Base-by-base conservation (phyloP, 2,113 vertebrate genomes). In the Gymnobelideus leadbeateri region DNA sequence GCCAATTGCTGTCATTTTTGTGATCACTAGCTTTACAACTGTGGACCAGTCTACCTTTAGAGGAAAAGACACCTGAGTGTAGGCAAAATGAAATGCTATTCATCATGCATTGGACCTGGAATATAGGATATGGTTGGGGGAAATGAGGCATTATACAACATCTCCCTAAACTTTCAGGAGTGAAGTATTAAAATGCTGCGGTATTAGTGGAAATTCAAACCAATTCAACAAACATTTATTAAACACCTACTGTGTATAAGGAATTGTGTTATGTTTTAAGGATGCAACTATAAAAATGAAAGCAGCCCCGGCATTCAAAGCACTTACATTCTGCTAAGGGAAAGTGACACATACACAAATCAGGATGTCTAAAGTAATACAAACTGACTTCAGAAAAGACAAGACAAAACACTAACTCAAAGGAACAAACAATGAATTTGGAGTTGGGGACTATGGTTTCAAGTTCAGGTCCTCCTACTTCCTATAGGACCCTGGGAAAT, bases 1-100 rank as follows among this genome's bases (percentile, higher is more conserved):
- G 19, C 53, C 89, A 93, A 92, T 52, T 57, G 92, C 46, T 19
- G 55, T 0, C 37, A 84, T 7, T 84, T n/a, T 1, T 25, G 16
- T 47, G 7, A 3, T 51, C 31, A 10, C n/a, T 49, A 26, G 89
- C 57, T 97, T 96, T 92, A 93, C 5, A 91, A 77, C 4, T 68
- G 89, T n/a, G 46, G n/a, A 46, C 31, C 24, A 46, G n/a, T 54
- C 46, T 51, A 52, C 1, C 51, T 0, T 26, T 16, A 92, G 26
- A 96, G 57, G 24, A 93, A 49, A 91, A 95, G n/a, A 91, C 8
- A 16, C 3, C 61, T 90, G 92, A 47, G 3, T 26, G 0, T 3
- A 68, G 61, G 31, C 14, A 84, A 84, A 84, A 84, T 84, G 43
- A 43, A 43, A 43, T 43, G 37, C 1, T 43, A 43, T 23, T 51